phyloP scores from a whole-genome alignment of 1,140 invertebrate genomes.

The Drosophila baimaii region DNA sequence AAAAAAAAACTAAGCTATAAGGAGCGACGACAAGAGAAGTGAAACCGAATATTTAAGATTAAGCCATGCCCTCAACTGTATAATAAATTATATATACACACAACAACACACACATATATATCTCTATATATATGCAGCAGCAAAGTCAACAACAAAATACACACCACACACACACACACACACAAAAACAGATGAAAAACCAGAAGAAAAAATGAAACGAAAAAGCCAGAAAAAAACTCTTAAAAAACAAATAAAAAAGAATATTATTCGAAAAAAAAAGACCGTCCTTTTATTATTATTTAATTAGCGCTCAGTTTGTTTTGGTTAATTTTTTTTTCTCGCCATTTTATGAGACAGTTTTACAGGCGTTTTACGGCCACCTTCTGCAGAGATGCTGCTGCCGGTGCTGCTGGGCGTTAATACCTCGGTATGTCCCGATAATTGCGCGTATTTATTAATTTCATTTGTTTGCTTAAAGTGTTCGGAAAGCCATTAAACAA shows the following conservation, averaged over 20 bases:
- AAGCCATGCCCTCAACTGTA: conserved; percentile 82
- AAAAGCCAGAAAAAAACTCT: conserved; percentile 66
- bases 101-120: conserved; percentile 7
- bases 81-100: conserved; percentile 74
- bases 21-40: conserved; percentile 38
- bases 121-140: conserved; percentile 37
- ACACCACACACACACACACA: conserved; percentile 45
- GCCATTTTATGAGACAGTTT: conserved; percentile 69
- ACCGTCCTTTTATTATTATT: conserved; percentile 73
- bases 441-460: conserved; percentile 59
- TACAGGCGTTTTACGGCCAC: conserved; percentile 51
- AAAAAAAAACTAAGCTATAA: conserved; percentile 59
- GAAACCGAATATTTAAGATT: conserved; percentile 72
- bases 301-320: conserved; percentile 58
- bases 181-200: conserved; percentile 57
- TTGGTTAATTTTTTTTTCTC: conserved; percentile 37
- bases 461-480: conserved; percentile 74
- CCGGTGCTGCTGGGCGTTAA: conserved; percentile 21
- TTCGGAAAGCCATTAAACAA: conserved; percentile 77
- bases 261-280: conserved; percentile 78
- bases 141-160: conserved; percentile 77
- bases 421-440: conserved; percentile 41
- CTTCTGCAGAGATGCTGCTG: conserved; percentile 30
- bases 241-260: conserved; percentile 79
- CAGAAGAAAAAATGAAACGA: conserved; percentile 69